phyloP scores from a whole-genome alignment of 2,113 vertebrate genomes.

The Laterallus jamaicensis region DNA sequence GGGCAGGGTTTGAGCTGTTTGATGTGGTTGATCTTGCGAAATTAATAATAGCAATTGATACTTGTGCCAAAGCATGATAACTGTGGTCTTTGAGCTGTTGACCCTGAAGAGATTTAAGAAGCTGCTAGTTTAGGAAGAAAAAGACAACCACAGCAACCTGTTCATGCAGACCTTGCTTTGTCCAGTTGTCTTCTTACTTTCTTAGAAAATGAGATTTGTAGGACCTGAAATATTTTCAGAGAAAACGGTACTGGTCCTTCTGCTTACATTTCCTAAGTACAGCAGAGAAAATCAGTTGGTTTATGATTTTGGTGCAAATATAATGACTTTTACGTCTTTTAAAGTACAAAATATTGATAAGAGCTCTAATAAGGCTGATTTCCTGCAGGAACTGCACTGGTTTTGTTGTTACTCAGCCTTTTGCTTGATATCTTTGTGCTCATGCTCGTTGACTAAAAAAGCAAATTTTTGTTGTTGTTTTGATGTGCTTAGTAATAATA shows the following conservation, averaged over 20 bases:
- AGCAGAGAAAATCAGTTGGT: not conserved
- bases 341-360: not conserved
- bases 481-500: not conserved
- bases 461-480: not conserved
- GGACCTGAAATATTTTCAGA: not conserved
- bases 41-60: not conserved
- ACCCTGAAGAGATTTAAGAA: not conserved
- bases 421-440: not conserved
- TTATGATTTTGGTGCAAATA: not conserved
- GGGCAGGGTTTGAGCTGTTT: not conserved
- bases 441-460: not conserved
- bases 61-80: not conserved
- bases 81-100: not conserved
- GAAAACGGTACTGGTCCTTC: not conserved
- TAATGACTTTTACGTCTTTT: not conserved
- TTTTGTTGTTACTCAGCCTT: not conserved
- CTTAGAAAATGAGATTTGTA: not conserved
- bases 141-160: no score
- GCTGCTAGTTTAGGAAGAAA: not conserved
- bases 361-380: not conserved
- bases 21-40: not conserved
- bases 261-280: not conserved
- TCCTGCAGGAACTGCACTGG: not conserved
- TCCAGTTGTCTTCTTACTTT: not conserved
- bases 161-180: not conserved